Percentiles rank a stretch among this genome's conserved stretches.
Conservation (phyloP, 2,113 vertebrate species). For the Ammodytes dubius region DNA sequence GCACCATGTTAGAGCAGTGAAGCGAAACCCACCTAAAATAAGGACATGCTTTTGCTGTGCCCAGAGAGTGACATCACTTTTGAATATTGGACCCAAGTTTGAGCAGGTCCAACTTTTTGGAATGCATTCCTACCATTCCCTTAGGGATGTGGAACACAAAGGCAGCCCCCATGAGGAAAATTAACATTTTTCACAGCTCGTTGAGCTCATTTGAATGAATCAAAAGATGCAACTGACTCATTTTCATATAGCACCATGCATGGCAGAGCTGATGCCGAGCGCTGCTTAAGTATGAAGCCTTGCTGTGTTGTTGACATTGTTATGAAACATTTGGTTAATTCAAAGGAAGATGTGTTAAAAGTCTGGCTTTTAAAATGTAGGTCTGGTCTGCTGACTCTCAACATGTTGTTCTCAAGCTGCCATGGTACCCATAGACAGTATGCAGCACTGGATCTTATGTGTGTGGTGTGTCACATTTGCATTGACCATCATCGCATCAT, state of each 20-base stretch:
- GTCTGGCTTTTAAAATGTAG: slow-evolving; percentile 23
- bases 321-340: slow-evolving; percentile 20
- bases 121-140: slow-evolving; percentile 66
- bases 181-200: slow-evolving; percentile 79
- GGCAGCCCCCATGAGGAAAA: slow-evolving; percentile 72
- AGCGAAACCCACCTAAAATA: slow-evolving; percentile 45
- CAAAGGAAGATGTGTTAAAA: not conserved
- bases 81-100: slow-evolving; percentile 54
- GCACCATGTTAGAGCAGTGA: slow-evolving; percentile 1
- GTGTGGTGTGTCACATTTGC: not conserved
- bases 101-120: slow-evolving; percentile 61
- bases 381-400: slow-evolving; percentile 1
- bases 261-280: slow-evolving; percentile 41
- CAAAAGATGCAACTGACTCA: slow-evolving; percentile 74
- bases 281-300: slow-evolving; percentile 20
- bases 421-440: not conserved
- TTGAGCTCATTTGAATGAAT: slow-evolving; percentile 79
- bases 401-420: not conserved
- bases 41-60: not conserved
- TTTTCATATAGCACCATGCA: slow-evolving; percentile 52
- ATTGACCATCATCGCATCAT: not conserved
- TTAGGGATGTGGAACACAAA: slow-evolving; percentile 72
- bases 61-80: slow-evolving; percentile 53
- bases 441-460: not conserved
- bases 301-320: slow-evolving; percentile 41